Conservation (phyloP, 2,888 invertebrate genomes). For the Orthosia gothica region DNA sequence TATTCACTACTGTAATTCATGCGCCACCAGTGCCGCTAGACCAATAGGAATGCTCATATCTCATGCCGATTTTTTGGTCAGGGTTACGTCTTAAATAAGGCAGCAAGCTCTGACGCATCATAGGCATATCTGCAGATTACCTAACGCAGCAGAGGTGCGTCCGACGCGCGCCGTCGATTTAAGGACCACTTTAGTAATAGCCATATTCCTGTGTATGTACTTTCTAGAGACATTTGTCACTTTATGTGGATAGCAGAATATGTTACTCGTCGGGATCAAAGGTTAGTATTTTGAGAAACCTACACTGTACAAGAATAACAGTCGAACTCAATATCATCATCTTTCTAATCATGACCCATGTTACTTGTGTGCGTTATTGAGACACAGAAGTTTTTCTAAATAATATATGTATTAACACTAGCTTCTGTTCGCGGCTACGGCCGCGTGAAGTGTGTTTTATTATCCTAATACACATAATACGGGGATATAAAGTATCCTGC, state of each 20-base stretch:
- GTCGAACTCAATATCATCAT: neutral
- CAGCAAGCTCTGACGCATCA: slow-evolving; percentile 5
- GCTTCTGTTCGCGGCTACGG: neutral
- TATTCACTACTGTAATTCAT: no score
- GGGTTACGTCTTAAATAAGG: no score
- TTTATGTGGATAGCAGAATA: neutral
- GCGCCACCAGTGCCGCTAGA: no score
- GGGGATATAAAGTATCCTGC: no score
- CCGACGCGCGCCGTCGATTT: slow-evolving; percentile 8
- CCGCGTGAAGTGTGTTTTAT: no score
- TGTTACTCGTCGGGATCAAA: neutral
- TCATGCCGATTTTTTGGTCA: no score
- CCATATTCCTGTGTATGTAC: slow-evolving; percentile 39
- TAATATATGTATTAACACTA: neutral
- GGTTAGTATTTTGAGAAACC: neutral
- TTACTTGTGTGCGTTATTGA: neutral
- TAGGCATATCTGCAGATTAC: slow-evolving; percentile 35
- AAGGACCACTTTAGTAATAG: slow-evolving; percentile 47
- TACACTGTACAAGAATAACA: neutral
- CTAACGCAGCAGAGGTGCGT: slow-evolving; percentile 28
- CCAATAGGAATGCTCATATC: no score
- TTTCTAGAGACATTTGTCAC: slow-evolving; percentile 7
- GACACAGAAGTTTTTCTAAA: neutral
- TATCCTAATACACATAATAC: no score
- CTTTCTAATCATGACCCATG: no score